These are phyloP conservation scores for Zosterops japonicus DNA, from an alignment of 2,113 vertebrate genomes.

Conservation along the genomic window DNA sequence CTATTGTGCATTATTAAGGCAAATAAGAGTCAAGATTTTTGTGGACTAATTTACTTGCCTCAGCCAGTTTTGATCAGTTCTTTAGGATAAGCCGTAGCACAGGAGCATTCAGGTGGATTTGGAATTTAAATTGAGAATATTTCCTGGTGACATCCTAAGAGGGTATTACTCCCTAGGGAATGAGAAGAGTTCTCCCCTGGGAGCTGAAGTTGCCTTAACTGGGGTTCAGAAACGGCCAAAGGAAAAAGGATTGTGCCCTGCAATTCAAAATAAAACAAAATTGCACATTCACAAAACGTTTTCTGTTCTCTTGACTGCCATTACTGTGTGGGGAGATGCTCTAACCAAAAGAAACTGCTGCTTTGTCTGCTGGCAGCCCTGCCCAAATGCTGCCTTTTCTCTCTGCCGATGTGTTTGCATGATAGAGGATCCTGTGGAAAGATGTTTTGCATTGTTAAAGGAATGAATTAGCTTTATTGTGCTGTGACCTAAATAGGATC, in stretches of 20 bases:
- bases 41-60: background rate
- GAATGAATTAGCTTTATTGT: slow-evolving; percentile 62
- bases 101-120: background rate
- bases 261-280: background rate
- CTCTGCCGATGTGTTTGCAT: slow-evolving; percentile 44
- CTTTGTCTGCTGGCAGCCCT: slow-evolving; percentile 33
- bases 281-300: background rate
- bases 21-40: background rate
- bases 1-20: background rate
- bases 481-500: slow-evolving; percentile 69
- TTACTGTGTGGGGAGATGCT: background rate
- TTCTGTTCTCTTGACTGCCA: background rate
- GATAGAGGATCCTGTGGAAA: slow-evolving; percentile 49
- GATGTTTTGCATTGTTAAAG: slow-evolving; percentile 65
- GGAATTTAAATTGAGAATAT: background rate
- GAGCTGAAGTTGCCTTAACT: background rate
- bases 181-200: background rate
- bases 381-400: slow-evolving; percentile 24
- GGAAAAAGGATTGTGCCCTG: background rate
- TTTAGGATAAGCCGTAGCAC: background rate
- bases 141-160: background rate
- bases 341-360: background rate
- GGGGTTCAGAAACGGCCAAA: background rate
- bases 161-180: background rate
- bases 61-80: background rate